These are phyloP conservation scores for Brachionus manjavacas DNA, from an alignment of 1,140 invertebrate genomes.

Conservation along the genomic window DNA sequence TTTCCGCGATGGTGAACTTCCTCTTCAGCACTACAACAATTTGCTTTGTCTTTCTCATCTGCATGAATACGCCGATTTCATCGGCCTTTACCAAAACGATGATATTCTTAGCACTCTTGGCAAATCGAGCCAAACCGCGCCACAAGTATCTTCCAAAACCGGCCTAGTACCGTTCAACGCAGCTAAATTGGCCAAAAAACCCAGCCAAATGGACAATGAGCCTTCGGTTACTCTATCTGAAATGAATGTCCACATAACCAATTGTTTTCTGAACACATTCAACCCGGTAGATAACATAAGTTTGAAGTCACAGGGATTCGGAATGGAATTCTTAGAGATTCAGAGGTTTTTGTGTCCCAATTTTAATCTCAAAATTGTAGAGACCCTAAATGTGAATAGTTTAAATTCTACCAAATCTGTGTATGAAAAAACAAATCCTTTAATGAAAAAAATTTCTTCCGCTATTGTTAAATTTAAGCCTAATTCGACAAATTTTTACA, in stretches of 20 bases:
- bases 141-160: background rate
- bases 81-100: conserved; percentile 33
- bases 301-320: background rate
- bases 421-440: conserved; percentile 7
- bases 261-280: background rate
- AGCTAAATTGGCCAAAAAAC: background rate
- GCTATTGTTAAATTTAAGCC: background rate
- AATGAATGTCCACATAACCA: conserved; percentile 15
- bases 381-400: background rate
- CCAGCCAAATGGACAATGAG: background rate
- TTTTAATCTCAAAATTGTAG: conserved; percentile 25
- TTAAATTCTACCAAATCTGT: background rate
- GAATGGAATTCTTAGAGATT: conserved; percentile 15
- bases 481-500: background rate
- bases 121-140: background rate
- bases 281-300: conserved; percentile 28
- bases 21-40: conserved; percentile 40
- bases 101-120: background rate
- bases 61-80: conserved; percentile 14
- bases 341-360: conserved; percentile 10
- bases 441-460: background rate
- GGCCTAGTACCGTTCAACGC: background rate
- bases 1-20: conserved; percentile 23
- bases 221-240: background rate
- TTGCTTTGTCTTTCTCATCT: conserved; percentile 9